Conservation (phyloP, 1,140 invertebrate genomes). For the Wiebesia pumilae region DNA sequence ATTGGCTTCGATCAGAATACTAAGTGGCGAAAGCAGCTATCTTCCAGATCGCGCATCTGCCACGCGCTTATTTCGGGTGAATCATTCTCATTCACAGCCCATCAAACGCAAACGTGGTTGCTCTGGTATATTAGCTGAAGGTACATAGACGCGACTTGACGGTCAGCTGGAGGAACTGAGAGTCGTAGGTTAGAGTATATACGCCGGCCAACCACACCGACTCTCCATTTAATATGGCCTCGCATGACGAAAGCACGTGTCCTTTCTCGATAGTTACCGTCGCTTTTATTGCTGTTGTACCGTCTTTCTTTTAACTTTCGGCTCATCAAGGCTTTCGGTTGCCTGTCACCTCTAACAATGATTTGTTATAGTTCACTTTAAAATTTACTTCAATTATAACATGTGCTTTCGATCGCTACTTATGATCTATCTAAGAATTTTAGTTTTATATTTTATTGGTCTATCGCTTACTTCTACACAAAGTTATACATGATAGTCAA, state of each 20-base stretch:
- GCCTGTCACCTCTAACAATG: background rate
- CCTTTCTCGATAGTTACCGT: background rate
- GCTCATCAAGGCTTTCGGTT: background rate
- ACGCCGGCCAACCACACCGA: background rate
- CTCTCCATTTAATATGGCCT: background rate
- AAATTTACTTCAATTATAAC: background rate
- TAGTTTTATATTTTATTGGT: background rate
- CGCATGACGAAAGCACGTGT: background rate
- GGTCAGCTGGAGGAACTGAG: background rate
- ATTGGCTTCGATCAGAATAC: background rate
- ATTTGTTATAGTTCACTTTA: background rate
- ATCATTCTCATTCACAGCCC: constrained; percentile 59
- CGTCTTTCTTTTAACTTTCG: background rate
- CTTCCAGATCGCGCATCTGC: constrained; percentile 73
- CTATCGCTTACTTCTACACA: background rate
- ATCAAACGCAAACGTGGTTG: no score
- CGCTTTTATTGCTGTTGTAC: background rate
- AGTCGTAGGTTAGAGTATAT: background rate
- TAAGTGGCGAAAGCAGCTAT: constrained; percentile 58
- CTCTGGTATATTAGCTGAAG: no score
- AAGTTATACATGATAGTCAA: no score
- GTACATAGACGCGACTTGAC: background rate
- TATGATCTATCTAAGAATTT: background rate
- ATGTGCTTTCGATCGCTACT: background rate
- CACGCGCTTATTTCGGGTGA: constrained; percentile 66